Conservation (phyloP, 92 coral and sea anemone genomes). For the Desmophyllum pertusum region DNA sequence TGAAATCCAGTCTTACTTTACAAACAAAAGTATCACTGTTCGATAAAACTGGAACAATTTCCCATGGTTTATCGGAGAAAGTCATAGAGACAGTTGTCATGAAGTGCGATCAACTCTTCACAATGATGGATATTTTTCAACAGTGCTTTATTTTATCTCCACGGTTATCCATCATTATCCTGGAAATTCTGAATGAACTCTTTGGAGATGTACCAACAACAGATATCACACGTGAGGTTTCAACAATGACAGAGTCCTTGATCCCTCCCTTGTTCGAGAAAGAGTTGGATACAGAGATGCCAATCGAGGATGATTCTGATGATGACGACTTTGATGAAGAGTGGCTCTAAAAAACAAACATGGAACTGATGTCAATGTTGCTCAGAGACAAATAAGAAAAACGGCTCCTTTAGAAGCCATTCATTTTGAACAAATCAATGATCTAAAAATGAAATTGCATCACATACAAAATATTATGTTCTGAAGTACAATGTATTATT, state of each 20-base stretch:
- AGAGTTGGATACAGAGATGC: background rate
- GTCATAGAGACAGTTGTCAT: conserved; percentile 5
- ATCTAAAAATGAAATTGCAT: too few species aligned
- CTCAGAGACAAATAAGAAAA: too few species aligned
- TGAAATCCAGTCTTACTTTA: background rate
- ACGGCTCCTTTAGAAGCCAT: too few species aligned
- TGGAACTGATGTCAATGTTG: too few species aligned
- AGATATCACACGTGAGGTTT: background rate
- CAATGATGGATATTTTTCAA: background rate
- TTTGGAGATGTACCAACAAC: background rate
- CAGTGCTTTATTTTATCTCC: conserved; percentile 1
- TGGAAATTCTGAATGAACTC: background rate
- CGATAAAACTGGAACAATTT: background rate
- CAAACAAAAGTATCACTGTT: conserved; percentile 5
- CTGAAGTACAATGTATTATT: too few species aligned
- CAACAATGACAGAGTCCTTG: background rate
- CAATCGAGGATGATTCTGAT: background rate
- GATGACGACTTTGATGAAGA: background rate
- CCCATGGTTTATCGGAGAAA: background rate
- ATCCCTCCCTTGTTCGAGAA: background rate
- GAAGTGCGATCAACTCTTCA: conserved; percentile 2
- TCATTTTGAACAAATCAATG: too few species aligned
- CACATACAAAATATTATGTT: too few species aligned
- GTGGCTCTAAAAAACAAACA: background rate
- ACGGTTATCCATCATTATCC: background rate